A percentile compares a stretch with the other conserved stretches of the same genome.
Evolutionary conservation across 2,888 invertebrate genomes (phyloP).

Genomic region (Epistrophe eligans): DNA sequence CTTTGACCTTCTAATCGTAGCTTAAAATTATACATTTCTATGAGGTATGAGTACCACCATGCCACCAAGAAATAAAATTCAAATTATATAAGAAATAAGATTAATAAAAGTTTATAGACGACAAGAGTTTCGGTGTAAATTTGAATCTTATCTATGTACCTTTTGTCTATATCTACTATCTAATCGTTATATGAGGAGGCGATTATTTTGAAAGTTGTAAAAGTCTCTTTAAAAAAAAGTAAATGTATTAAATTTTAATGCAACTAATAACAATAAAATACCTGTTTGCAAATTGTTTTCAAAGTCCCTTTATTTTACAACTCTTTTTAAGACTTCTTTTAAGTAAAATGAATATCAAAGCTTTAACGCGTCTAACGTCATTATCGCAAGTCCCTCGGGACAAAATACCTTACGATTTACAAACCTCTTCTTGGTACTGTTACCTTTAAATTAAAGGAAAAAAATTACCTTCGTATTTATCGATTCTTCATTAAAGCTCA

Average conservation of each 20-base stretch:
- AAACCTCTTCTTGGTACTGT: background rate
- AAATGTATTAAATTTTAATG: background rate
- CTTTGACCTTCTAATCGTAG: too few species aligned
- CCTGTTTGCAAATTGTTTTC: slow-evolving; percentile 10
- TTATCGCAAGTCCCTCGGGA: slow-evolving; percentile 5
- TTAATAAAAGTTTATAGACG: too few species aligned
- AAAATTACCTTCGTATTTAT: slow-evolving; percentile 24
- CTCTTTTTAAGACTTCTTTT: slow-evolving; percentile 23
- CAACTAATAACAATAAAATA: slow-evolving; percentile 6
- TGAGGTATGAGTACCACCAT: too few species aligned
- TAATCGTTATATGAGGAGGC: too few species aligned
- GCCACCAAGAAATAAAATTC: too few species aligned
- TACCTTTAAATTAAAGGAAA: too few species aligned
- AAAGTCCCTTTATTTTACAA: slow-evolving; percentile 6
- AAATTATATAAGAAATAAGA: too few species aligned
- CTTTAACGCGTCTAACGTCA: slow-evolving; percentile 6
- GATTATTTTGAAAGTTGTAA: background rate
- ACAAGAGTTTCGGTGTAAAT: too few species aligned
- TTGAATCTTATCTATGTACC: too few species aligned
- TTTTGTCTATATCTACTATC: too few species aligned
- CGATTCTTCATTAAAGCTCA: slow-evolving; percentile 57
- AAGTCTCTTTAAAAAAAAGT: background rate
- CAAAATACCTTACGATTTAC: background rate
- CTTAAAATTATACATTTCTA: too few species aligned
- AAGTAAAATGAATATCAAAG: background rate